Evolutionary conservation across 2,113 vertebrate genomes (phyloP), one percentile per base, ranked within the genome.

Genomic region (Nerophis lumbriciformis): DNA sequence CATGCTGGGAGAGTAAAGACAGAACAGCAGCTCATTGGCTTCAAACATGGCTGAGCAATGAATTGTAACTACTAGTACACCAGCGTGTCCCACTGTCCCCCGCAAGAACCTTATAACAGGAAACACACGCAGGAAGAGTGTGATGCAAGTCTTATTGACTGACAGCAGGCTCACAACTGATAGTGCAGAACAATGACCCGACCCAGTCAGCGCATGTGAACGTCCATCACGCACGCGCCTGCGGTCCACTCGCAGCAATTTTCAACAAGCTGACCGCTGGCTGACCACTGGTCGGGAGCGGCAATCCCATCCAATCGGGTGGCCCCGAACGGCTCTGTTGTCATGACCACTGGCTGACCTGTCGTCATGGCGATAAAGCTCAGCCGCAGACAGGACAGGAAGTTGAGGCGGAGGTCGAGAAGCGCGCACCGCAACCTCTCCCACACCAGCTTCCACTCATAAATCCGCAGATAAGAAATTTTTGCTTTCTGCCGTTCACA

Each of bases 101-200:
- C 48, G 42, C 36, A 1, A 36, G 52, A 15, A 51, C 13, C 55
- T 62, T 68, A 73, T 60, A 78, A 79, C 75, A 83, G 81, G 79
- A 85, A 85, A 58, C 66, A 42, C 42, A 45, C 42, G 42, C 65
- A 83, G 85, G 81, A 87, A 83, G 74, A 71, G 71, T 73, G 77
- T 73, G 79, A 60, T 54, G 76, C 67, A 59, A 66, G 75, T 77
- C 51, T 15, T 75, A 76, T 79, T 55, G 52, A 55, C 76, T 63
- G 75, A 67, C 42, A 50, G 68, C 68, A 73, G 80, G 82, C 71
- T 82, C 75, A 58, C 58, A 62, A 63, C 85, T 80, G 82, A 85
- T 85, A 87, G 82, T 61, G 2, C 70, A 78, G 75, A 87, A 85
- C 85, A 87, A 87, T 85, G 82, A 83, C 81, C 82, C 66, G 81